Base-by-base conservation (phyloP, 1,140 invertebrate genomes). In the Pseudomyrmex pallidus region DNA sequence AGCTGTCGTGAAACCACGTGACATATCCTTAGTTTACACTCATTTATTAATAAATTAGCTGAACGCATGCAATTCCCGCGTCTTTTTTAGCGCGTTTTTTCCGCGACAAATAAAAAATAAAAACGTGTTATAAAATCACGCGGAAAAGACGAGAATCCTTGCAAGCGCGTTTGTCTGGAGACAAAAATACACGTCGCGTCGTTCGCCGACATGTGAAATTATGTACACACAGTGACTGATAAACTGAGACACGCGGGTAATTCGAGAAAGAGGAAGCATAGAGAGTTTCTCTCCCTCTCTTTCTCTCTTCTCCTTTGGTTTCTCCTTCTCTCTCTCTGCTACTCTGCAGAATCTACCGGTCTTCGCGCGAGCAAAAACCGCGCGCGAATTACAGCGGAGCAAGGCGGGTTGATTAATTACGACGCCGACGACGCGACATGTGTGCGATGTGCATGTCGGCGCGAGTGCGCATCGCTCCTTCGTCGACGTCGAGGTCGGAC, bases 331-430 rank as follows among this genome's bases (percentile, higher is more conserved):
- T 13, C 15, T 2, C 22, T 35, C n/a, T 76, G 17, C 35, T 17
- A 67, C 35, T 67, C 35, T 2, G 17, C 44, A 35, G 15, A 63
- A 20, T 76, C 10, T 20, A 50, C n/a, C 54, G 57, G 9, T 17
- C 35, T 44, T 5, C 12, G 44, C 20, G n/a, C 48, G 46, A 17
- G 46, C 76, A 80, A 80, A 70, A 80, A 80, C 54, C 44, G 4
- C 46, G 52, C 15, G 52, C 15, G 44, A 78, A 78, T 68, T 78
- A 78, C 52, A n/a, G 22, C 50, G 52, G 54, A 57, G 66, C 63
- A 44, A 78, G 54, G n/a, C 66, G 25, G 76, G 66, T 80, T 80
- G 76, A 80, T 80, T 80, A 80, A 80, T 80, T 78, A 78, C 76
- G 76, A 74, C 59, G 20, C 20, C 22, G 59, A 62, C 72, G 15